These are phyloP conservation scores for Pelosia muscerda DNA, from an alignment of 2,888 invertebrate species.

Conservation along the genomic window DNA sequence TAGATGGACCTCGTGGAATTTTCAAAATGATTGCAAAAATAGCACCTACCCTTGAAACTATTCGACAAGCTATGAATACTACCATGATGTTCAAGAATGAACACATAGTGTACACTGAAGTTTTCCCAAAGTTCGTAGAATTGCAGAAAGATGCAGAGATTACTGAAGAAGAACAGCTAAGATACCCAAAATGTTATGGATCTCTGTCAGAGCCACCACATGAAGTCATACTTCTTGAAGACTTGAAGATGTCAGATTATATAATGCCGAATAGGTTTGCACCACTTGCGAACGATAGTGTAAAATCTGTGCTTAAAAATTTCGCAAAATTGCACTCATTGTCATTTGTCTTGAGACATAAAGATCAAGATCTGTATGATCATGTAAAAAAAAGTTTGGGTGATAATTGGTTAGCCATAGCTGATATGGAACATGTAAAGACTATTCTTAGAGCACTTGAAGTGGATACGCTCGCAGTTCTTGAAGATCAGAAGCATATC, in stretches of 20 bases:
- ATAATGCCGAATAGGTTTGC: slow-evolving; percentile 58
- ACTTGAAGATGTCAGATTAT: slow-evolving; percentile 54
- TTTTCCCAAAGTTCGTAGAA: slow-evolving; percentile 58
- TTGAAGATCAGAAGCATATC: slow-evolving; percentile 51
- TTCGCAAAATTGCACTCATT: slow-evolving; percentile 64
- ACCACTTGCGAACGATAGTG: slow-evolving; percentile 51
- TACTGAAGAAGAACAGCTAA: slow-evolving; percentile 54
- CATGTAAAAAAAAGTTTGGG: slow-evolving; percentile 36
- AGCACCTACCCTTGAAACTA: slow-evolving; percentile 47
- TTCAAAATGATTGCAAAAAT: slow-evolving; percentile 62
- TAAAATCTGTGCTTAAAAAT: slow-evolving; percentile 58
- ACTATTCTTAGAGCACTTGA: slow-evolving; percentile 33
- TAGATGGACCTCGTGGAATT: slow-evolving; percentile 48
- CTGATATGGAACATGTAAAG: slow-evolving; percentile 3
- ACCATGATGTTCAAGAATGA: slow-evolving; percentile 58
- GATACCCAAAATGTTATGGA: slow-evolving; percentile 61
- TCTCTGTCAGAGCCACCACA: slow-evolving; percentile 47
- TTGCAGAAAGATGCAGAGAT: slow-evolving; percentile 58
- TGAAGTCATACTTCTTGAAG: slow-evolving; percentile 65
- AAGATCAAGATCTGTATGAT: slow-evolving; percentile 55
- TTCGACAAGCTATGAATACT: slow-evolving; percentile 43
- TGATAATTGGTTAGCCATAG: slow-evolving; percentile 34
- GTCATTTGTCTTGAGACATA: slow-evolving; percentile 61
- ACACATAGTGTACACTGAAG: slow-evolving; percentile 55
- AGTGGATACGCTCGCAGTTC: slow-evolving; percentile 28